Conservation (phyloP, 2,797 vertebrate genomes). For the Microctenopoma stevenorrisi region DNA sequence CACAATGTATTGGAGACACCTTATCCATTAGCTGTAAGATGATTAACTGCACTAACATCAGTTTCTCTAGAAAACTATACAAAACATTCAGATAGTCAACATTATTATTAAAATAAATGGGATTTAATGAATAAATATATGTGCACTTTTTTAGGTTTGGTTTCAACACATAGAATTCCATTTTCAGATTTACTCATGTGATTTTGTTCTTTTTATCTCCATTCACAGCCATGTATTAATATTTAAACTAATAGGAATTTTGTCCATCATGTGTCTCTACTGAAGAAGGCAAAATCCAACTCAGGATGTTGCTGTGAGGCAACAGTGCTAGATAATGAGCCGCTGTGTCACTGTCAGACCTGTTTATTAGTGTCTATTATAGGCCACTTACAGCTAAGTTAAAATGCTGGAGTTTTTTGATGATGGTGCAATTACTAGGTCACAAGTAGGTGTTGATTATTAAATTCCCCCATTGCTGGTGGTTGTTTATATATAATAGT, state of each 20-base stretch:
- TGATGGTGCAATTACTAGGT: slow-evolving; percentile 35
- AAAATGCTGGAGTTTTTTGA: slow-evolving; percentile 27
- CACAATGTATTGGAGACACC: background rate
- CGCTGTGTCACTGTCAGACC: slow-evolving; percentile 11
- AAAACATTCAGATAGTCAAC: background rate
- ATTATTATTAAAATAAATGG: too few relatives aligned
- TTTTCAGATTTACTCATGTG: background rate
- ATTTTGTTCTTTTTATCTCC: background rate
- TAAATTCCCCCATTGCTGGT: slow-evolving; percentile 3
- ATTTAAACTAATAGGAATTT: background rate
- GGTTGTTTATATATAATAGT: background rate
- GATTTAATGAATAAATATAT: background rate
- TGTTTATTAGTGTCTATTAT: slow-evolving; percentile 50
- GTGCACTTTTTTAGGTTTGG: background rate
- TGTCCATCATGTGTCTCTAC: slow-evolving; percentile 7
- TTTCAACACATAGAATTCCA: too few relatives aligned
- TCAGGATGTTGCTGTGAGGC: slow-evolving; percentile 39
- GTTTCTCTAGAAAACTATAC: background rate
- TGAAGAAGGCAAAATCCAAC: slow-evolving; percentile 36
- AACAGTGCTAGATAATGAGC: slow-evolving; percentile 33
- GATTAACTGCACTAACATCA: background rate
- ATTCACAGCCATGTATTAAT: background rate
- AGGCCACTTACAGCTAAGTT: slow-evolving; percentile 35
- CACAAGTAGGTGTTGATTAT: slow-evolving; percentile 12
- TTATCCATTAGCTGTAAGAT: background rate